These are phyloP conservation scores for Rynchops niger DNA, from an alignment of 2,113 vertebrate species.

Conservation along the genomic window DNA sequence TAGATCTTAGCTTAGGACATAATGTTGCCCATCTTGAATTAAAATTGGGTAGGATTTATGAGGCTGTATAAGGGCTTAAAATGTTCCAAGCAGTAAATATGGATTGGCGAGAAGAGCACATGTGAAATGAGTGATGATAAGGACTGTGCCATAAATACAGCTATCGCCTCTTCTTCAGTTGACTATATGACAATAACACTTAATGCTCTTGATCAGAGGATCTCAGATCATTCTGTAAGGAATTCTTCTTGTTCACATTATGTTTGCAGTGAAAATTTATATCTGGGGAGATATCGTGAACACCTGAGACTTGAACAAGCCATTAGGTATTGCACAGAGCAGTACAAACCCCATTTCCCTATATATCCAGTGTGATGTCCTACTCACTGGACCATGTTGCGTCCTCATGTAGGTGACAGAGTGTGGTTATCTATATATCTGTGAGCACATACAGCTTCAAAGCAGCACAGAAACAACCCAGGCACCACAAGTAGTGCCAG, in stretches of 20 bases:
- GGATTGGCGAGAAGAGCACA: neutral
- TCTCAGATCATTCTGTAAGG: neutral
- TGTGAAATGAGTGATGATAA: neutral
- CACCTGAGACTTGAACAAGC: neutral
- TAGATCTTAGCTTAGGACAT: neutral
- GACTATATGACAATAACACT: neutral
- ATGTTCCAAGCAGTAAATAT: slow-evolving; percentile 27
- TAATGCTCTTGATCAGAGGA: neutral
- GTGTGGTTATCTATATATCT: neutral
- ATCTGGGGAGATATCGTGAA: neutral
- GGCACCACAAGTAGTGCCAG: neutral
- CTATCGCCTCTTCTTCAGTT: neutral
- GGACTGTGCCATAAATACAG: neutral
- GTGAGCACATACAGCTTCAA: neutral
- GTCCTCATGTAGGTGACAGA: too few relatives aligned
- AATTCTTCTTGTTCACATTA: neutral
- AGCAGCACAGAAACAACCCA: neutral
- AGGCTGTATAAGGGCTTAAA: neutral
- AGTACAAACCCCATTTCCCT: neutral
- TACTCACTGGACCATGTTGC: neutral
- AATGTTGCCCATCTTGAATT: neutral
- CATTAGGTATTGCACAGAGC: neutral
- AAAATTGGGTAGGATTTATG: slow-evolving; percentile 34
- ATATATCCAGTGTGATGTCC: neutral
- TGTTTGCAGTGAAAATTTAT: neutral